A percentile compares a stretch with the other conserved stretches of the same genome.
These are phyloP conservation scores for Scaeva pyrastri DNA, from an alignment of 2,888 invertebrate species.

Conservation along the genomic window DNA sequence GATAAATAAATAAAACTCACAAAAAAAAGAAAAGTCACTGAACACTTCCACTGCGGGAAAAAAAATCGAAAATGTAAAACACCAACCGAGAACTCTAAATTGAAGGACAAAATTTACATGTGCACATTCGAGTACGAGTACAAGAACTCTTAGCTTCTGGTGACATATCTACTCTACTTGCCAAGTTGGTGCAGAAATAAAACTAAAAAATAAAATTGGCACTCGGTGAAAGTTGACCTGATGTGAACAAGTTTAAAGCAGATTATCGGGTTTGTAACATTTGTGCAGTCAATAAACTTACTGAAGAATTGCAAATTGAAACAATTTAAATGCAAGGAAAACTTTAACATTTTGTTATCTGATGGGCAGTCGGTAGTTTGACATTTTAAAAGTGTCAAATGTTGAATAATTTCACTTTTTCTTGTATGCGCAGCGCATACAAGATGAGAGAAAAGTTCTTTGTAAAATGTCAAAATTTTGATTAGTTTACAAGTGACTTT, in stretches of 20 bases:
- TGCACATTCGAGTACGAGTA: too few relatives aligned
- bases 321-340: too few relatives aligned
- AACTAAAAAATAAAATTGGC: constrained; percentile 6
- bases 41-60: constrained; percentile 43
- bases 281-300: neutral
- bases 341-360: too few relatives aligned
- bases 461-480: too few relatives aligned
- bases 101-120: constrained; percentile 58
- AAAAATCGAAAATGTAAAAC: constrained; percentile 28
- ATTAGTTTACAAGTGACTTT: too few relatives aligned
- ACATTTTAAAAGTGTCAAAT: too few relatives aligned
- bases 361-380: too few relatives aligned
- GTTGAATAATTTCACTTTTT: too few relatives aligned
- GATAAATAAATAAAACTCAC: constrained; percentile 30
- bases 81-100: constrained; percentile 27
- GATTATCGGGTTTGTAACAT: constrained; percentile 1
- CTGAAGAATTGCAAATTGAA: neutral
- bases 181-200: constrained; percentile 29
- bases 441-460: too few relatives aligned
- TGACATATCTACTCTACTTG: neutral
- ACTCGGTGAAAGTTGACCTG: constrained; percentile 32
- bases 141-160: neutral
- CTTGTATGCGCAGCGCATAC: too few relatives aligned
- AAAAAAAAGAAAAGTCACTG: neutral
- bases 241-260: constrained; percentile 8